Base-by-base conservation (phyloP, 2,888 invertebrate genomes). In the Archips xylosteana region DNA sequence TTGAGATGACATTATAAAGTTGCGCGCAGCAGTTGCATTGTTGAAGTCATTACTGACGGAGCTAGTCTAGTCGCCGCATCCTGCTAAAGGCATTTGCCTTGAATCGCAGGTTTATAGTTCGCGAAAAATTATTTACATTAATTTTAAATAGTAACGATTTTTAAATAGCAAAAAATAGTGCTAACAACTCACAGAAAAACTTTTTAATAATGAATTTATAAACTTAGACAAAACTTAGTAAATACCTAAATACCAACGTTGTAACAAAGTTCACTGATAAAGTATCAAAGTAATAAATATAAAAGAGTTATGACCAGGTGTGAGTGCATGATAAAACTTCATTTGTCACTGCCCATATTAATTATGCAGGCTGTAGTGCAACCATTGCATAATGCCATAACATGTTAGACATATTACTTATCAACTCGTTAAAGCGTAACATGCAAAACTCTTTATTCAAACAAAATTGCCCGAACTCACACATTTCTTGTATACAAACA, bases 1-100 rank as follows among this genome's bases (percentile, higher is more conserved):
- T 68, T 32, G 63, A 62, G 68, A 68, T 63, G 68, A 73, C 72
- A 68, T 72, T 73, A 57, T 39, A 68, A 6, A 63, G 36, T 39
- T 47, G 63, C 54, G 3, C 36, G 54, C 67, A 36, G 36, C 72
- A 73, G 63, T 68, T n/a, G 47, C 32, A 73, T 73, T 73, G 67
- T 73, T 68, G 47, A 63, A 36, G 72, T 49, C 47, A 36, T 6
- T 57, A 13, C 32, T 6, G 67, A 23, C 47, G 68, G 57, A 65
- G 64, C 59, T 71, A 39, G 36, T 15, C 60, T 68, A 49, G 57
- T 42, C 45, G 6, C 13, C 68, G 54, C 39, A 15, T 36, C 45
- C 34, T 8, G 66, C n/a, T 47, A 34, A 12, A 23, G 39, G 23
- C 60, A 59, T 23, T 60, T 57, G 9, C 57, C 10, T 57, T 57